These are phyloP conservation scores for Lepus townsendii DNA, from an alignment of 2,797 vertebrate genomes.

Conservation along the genomic window DNA sequence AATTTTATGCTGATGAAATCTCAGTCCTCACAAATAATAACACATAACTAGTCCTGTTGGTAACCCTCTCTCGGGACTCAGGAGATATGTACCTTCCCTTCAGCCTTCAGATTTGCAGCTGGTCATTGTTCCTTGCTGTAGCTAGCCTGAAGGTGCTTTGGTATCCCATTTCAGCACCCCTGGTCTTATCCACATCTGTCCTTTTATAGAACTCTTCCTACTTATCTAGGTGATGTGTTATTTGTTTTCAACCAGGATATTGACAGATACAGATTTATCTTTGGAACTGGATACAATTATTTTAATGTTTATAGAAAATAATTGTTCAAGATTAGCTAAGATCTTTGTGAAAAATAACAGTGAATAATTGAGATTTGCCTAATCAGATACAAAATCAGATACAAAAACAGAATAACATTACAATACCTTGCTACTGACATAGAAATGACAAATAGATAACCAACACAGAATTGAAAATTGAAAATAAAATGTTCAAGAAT, in stretches of 20 bases:
- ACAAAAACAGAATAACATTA: neutral
- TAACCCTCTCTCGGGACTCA: neutral
- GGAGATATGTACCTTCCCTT: neutral
- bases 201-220: neutral
- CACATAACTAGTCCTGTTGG: neutral
- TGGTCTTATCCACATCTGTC: neutral
- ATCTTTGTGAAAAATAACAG: conserved; percentile 10
- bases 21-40: conserved; percentile 1
- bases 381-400: neutral
- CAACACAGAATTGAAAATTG: neutral
- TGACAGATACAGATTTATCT: conserved; percentile 3
- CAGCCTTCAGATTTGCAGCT: neutral
- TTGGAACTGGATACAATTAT: conserved; percentile 22
- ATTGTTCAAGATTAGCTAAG: neutral
- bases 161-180: neutral
- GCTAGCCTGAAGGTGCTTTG: neutral
- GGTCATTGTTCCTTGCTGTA: neutral
- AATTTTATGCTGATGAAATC: neutral
- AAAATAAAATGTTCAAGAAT: neutral
- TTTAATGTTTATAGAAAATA: conserved; percentile 32
- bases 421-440: neutral
- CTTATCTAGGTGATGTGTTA: neutral
- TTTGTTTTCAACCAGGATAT: neutral
- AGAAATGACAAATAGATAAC: conserved; percentile 37
- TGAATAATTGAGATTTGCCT: neutral